Conservation (phyloP, 2,888 invertebrate genomes). For the Octodonta nipae region DNA sequence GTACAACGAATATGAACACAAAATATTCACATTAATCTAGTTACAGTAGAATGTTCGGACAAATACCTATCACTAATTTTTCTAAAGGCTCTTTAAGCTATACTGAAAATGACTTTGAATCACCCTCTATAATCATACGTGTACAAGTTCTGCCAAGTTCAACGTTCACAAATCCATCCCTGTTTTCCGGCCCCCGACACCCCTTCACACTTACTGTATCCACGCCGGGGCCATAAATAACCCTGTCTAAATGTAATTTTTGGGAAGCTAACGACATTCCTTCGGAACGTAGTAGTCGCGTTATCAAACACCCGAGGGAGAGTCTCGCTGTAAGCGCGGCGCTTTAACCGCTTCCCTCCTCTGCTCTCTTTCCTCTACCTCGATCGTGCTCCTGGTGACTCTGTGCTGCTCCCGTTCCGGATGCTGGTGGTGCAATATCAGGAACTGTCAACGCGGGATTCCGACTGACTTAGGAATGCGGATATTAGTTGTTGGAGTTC, state of each 20-base stretch:
- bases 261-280: conserved; percentile 38
- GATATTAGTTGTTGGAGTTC: conserved; percentile 28
- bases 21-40: too few relatives aligned
- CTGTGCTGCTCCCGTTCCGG: too few relatives aligned
- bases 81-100: too few relatives aligned
- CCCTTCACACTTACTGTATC: conserved; percentile 13
- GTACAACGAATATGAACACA: too few relatives aligned
- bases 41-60: too few relatives aligned
- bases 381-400: too few relatives aligned
- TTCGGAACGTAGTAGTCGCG: conserved; percentile 31
- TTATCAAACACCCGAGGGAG: conserved; percentile 31
- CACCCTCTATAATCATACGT: too few relatives aligned
- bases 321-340: too few relatives aligned
- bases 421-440: conserved; percentile 28
- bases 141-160: background rate
- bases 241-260: conserved; percentile 37
- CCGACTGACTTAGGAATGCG: conserved; percentile 35
- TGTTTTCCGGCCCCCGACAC: conserved; percentile 9
- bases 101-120: too few relatives aligned
- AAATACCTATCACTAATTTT: too few relatives aligned
- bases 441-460: conserved; percentile 23
- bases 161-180: conserved; percentile 3
- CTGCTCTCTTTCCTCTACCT: too few relatives aligned
- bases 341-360: too few relatives aligned
- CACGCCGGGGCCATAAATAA: conserved; percentile 35